These are phyloP conservation scores for Pseudopipra pipra DNA, from an alignment of 2,113 vertebrate species.

Conservation along the genomic window DNA sequence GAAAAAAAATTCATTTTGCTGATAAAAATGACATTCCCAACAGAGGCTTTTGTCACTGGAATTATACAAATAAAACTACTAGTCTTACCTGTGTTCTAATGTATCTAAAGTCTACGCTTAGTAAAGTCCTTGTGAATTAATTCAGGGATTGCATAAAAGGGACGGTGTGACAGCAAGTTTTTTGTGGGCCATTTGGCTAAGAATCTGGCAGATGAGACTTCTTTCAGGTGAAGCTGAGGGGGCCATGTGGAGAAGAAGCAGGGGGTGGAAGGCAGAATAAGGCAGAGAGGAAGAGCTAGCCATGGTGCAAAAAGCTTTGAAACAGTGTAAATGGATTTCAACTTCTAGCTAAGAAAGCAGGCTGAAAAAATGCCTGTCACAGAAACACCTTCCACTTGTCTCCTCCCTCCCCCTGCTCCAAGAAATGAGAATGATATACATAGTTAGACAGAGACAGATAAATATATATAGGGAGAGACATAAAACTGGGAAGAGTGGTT, in stretches of 20 bases:
- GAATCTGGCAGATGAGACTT: background rate
- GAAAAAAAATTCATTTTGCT: background rate
- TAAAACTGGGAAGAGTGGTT: background rate
- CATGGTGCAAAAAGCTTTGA: background rate
- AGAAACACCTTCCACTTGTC: background rate
- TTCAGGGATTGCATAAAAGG: background rate
- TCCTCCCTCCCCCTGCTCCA: background rate
- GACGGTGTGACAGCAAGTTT: background rate
- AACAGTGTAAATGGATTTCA: background rate
- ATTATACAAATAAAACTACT: background rate
- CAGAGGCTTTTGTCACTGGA: background rate
- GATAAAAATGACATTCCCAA: background rate
- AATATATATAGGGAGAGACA: background rate
- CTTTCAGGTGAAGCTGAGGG: background rate
- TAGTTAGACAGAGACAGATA: background rate
- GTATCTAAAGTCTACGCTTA: background rate
- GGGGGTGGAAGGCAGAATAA: background rate
- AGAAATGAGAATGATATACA: background rate
- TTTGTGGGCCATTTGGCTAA: background rate
- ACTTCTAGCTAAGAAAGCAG: background rate
- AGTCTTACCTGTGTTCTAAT: background rate
- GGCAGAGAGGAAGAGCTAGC: background rate
- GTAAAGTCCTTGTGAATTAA: background rate
- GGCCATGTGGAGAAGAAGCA: background rate
- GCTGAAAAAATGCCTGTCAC: background rate